Percentiles rank a stretch among this genome's conserved stretches.
These are phyloP conservation scores for Ooceraea biroi DNA, from an alignment of 1,140 invertebrate genomes.

Conservation along the genomic window DNA sequence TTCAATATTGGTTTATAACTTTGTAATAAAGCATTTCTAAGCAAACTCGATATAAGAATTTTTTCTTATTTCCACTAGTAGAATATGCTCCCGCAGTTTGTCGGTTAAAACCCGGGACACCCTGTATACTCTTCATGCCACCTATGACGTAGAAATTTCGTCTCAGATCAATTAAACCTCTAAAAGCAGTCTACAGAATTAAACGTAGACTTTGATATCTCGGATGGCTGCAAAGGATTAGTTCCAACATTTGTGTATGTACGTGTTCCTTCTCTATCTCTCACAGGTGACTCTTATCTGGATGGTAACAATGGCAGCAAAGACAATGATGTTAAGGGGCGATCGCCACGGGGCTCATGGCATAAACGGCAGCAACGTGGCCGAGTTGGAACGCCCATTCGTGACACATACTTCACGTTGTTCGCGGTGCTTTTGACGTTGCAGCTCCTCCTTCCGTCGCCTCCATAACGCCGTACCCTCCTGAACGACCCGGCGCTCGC, in stretches of 20 bases:
- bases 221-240: not conserved
- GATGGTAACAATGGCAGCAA: conserved; percentile 42
- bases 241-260: conserved; percentile 23
- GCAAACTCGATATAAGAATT: no score
- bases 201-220: not conserved
- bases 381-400: conserved; percentile 60
- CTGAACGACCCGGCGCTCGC: conserved; percentile 78
- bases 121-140: no score
- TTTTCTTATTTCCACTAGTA: no score
- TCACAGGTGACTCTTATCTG: conserved; percentile 47
- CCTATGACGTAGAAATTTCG: no score
- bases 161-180: no score
- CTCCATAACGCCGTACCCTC: conserved; percentile 81
- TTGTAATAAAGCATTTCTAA: no score
- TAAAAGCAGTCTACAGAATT: not conserved
- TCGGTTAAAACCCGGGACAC: no score
- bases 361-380: conserved; percentile 57
- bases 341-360: conserved; percentile 45
- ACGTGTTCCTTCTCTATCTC: conserved; percentile 6
- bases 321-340: conserved; percentile 50
- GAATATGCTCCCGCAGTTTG: no score
- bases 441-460: conserved; percentile 81
- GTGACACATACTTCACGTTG: conserved; percentile 82
- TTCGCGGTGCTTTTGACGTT: conserved; percentile 83
- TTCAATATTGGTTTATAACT: no score